phyloP scores from a whole-genome alignment of 2,888 invertebrate genomes.

The Sminthurinus aureus region DNA sequence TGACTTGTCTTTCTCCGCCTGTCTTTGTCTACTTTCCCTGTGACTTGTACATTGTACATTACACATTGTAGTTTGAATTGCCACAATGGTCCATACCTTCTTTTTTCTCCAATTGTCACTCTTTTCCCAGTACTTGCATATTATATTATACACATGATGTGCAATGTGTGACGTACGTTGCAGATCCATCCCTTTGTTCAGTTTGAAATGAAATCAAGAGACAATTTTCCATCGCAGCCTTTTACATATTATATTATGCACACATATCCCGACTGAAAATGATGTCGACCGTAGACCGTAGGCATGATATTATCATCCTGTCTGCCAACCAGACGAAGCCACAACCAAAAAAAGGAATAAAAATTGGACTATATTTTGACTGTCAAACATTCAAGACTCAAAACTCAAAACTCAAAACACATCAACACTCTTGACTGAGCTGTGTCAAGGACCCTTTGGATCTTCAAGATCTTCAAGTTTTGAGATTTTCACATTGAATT shows the following conservation, averaged over 20 bases:
- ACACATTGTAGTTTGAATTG: not conserved
- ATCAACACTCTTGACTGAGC: too few relatives aligned
- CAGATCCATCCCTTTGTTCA: too few relatives aligned
- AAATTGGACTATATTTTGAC: slow-evolving; percentile 7
- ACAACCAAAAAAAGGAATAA: not conserved
- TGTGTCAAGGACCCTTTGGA: too few relatives aligned
- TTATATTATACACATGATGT: not conserved
- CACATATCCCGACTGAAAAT: not conserved
- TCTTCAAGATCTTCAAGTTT: too few relatives aligned
- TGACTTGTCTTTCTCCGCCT: slow-evolving; percentile 22
- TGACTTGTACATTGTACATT: too few relatives aligned
- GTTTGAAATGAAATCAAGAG: slow-evolving; percentile 12
- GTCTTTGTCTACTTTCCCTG: not conserved
- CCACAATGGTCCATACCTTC: not conserved
- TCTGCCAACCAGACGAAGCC: too few relatives aligned
- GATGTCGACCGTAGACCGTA: not conserved
- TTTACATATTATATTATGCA: not conserved
- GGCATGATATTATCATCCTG: not conserved
- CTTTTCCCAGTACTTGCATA: not conserved
- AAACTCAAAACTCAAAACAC: too few relatives aligned
- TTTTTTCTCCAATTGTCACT: not conserved
- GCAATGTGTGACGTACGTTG: not conserved
- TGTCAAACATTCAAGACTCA: slow-evolving; percentile 22
- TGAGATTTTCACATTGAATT: too few relatives aligned
- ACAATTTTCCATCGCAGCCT: slow-evolving; percentile 1